Base-by-base conservation (phyloP, 1,140 invertebrate genomes). In the Lasioglossum albipes region DNA sequence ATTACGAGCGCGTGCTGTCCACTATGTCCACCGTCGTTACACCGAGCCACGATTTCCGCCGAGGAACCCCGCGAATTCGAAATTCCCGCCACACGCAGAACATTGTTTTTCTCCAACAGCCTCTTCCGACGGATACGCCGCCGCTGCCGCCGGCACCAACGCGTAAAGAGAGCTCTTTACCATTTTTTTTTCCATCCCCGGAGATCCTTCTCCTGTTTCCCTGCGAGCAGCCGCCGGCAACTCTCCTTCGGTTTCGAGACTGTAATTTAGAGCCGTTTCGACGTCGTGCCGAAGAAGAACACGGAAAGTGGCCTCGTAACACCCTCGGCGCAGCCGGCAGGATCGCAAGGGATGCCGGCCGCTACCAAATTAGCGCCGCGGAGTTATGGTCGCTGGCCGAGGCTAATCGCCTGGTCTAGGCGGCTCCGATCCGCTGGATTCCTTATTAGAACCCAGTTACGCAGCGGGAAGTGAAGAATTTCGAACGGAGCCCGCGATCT, bases 251-350 rank as follows among this genome's bases (percentile, higher is more conserved):
- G 74, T 84, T 84, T 85, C 73, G 83, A 84, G 71, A 72, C 83
- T 85, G 83, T 85, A 85, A 85, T 85, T 85, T 85, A 85, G 79
- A 61, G 83, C 83, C 80, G 84, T 85, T 85, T 85, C 74, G 66
- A 75, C 74, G 62, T 85, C 70, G 79, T 22, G 66, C 78, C 74
- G 79, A 78, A 75, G 79, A 78, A 75, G 75, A 74, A 36, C 36
- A 54, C 49, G n/a, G 6, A 41, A 68, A 65, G 54, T 71, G 27
- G 52, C 12, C 45, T 20, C 52, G 65, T 73, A 84, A 78, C 69
- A 54, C 59, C 61, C 59, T 84, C 54, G 59, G 18, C n/a, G 57
- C 7, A n/a, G n/a, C 16, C n/a, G 20, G 9, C 18, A 16, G 31
- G 16, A 27, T 12, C 27, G 31, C 36, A 22, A 62, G 20, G 73